phyloP scores from a whole-genome alignment of 35 echinoderm and acorn worm species.

The Strongylocentrotus purpuratus region DNA sequence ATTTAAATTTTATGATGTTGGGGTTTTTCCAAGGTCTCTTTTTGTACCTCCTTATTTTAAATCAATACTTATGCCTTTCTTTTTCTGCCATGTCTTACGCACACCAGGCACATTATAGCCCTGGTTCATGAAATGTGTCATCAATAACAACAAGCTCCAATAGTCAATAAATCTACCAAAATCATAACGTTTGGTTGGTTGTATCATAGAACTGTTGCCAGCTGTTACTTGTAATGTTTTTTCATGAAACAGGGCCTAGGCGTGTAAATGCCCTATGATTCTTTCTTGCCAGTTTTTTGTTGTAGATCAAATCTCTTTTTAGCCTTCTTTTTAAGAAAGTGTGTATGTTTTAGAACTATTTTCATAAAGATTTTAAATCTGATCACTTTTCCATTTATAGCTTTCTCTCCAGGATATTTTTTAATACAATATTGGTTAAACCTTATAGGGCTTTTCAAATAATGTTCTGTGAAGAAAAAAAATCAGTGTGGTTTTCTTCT shows the following conservation, averaged over 20 bases:
- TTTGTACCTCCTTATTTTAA: not conserved
- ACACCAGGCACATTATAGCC: not conserved
- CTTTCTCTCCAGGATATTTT: not conserved
- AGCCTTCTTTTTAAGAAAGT: not conserved
- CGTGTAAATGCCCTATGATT: not conserved
- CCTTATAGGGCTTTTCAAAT: too few species aligned
- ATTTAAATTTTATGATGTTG: not conserved
- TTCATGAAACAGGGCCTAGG: not conserved
- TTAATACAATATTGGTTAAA: too few species aligned
- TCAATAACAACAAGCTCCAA: not conserved
- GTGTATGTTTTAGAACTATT: not conserved
- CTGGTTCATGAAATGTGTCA: not conserved
- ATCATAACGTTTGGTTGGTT: too few species aligned
- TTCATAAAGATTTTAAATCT: not conserved
- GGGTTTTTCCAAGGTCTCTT: not conserved
- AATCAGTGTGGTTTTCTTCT: too few species aligned
- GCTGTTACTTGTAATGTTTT: not conserved
- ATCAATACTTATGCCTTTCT: not conserved
- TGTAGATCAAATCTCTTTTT: not conserved
- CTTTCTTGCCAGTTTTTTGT: not conserved
- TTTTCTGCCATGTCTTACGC: not conserved
- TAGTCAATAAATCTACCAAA: too few species aligned
- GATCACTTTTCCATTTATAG: not conserved
- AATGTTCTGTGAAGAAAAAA: too few species aligned
- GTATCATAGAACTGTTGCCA: not conserved